These are phyloP conservation scores for Vanacampus margaritifer DNA, from an alignment of 2,113 vertebrate genomes.

Conservation along the genomic window DNA sequence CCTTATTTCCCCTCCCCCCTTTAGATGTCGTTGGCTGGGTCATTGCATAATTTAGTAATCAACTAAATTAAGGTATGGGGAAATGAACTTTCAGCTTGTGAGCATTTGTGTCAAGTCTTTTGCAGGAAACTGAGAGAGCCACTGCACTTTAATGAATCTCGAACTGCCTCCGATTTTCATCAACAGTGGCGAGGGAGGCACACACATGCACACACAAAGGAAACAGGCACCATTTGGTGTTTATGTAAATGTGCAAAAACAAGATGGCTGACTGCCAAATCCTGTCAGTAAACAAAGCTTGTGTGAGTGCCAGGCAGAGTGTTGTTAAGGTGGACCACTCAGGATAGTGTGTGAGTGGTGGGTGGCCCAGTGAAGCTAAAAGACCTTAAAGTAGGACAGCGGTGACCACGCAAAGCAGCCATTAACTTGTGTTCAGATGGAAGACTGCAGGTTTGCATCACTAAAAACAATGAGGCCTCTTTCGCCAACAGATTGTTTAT, in stretches of 20 bases:
- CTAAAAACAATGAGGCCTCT: conserved; percentile 31
- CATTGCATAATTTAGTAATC: conserved; percentile 70
- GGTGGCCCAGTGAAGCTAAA: conserved; percentile 1
- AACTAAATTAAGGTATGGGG: conserved; percentile 62
- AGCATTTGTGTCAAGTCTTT: conserved; percentile 65
- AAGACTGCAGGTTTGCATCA: conserved; percentile 32
- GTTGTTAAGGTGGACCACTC: conserved; percentile 62
- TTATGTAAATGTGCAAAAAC: conserved; percentile 72
- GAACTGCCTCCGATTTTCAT: conserved; percentile 55
- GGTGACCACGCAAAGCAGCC: conserved; percentile 46
- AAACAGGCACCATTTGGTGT: conserved; percentile 70
- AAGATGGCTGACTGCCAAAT: conserved; percentile 75
- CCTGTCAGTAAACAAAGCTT: conserved; percentile 71
- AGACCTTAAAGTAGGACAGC: conserved; percentile 55
- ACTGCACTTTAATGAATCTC: conserved; percentile 46
- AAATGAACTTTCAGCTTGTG: conserved; percentile 61
- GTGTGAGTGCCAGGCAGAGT: conserved; percentile 55
- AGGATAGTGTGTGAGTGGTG: conserved; percentile 28
- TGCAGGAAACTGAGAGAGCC: conserved; percentile 37
- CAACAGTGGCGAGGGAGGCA: conserved; percentile 45
- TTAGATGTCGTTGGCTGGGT: conserved; percentile 58
- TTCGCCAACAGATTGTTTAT: background rate
- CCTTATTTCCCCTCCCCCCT: background rate
- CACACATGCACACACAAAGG: conserved; percentile 35
- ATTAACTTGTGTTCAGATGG: conserved; percentile 50